Evolutionary conservation across 1,140 invertebrate species (phyloP).

Genomic region (Tenebrio molitor): DNA sequence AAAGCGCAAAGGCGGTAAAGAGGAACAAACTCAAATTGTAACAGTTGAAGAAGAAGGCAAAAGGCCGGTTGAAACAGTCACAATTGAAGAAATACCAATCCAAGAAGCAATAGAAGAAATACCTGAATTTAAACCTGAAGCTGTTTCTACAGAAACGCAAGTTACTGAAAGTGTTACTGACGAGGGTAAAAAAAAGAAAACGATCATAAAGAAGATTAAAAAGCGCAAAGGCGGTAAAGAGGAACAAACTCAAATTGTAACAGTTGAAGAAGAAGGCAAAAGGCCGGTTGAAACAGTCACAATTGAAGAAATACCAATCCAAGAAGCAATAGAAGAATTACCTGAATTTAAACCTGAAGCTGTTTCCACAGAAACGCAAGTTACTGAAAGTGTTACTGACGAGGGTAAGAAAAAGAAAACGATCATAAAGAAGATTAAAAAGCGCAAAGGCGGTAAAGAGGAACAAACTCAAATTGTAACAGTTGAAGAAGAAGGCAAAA

Average conservation of each 20-base stretch:
- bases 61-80: constrained; percentile 50
- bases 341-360: constrained; percentile 56
- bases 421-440: constrained; percentile 61
- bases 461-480: constrained; percentile 62
- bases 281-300: constrained; percentile 64
- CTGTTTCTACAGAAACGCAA: constrained; percentile 61
- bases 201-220: constrained; percentile 60
- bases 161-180: constrained; percentile 48
- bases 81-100: constrained; percentile 50
- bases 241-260: constrained; percentile 66
- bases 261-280: constrained; percentile 67
- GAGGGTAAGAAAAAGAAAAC: constrained; percentile 63
- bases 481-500: constrained; percentile 62
- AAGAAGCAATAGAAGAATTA: constrained; percentile 57
- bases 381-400: constrained; percentile 60
- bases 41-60: constrained; percentile 59
- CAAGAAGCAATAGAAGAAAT: constrained; percentile 47
- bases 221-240: constrained; percentile 61
- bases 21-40: constrained; percentile 56
- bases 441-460: constrained; percentile 60
- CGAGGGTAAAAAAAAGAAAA: constrained; percentile 59
- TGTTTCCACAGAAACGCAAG: constrained; percentile 45
- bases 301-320: constrained; percentile 59
- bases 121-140: constrained; percentile 60
- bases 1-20: constrained; percentile 58